These are phyloP conservation scores for Heterochromis multidens DNA, from an alignment of 2,113 vertebrate species.

Conservation along the genomic window DNA sequence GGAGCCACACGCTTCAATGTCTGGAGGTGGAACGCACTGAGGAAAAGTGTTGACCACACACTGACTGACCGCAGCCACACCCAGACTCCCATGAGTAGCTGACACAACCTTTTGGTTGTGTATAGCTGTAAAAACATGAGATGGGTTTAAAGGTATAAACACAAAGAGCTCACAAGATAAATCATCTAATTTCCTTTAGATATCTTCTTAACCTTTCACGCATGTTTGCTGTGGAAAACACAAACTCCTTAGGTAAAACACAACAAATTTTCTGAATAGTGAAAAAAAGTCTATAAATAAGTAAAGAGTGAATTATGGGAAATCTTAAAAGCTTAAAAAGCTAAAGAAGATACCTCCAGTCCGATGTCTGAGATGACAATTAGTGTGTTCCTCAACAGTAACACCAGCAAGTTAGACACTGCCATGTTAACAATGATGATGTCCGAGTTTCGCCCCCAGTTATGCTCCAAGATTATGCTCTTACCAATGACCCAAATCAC, in stretches of 20 bases:
- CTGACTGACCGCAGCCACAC: conserved; percentile 79
- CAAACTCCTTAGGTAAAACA: background rate
- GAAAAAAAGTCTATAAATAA: background rate
- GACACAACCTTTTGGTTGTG: conserved; percentile 68
- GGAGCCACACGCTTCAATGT: conserved; percentile 72
- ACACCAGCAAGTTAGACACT: conserved; percentile 75
- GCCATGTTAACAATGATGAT: conserved; percentile 80
- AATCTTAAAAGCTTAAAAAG: background rate
- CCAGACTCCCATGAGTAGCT: conserved; percentile 79
- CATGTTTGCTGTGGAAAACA: background rate
- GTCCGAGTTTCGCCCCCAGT: conserved; percentile 66
- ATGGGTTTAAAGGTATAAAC: background rate
- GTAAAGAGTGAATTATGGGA: background rate
- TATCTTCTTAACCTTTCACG: background rate
- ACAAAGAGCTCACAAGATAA: background rate
- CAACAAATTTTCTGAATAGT: background rate
- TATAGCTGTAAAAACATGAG: conserved; percentile 53
- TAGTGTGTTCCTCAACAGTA: conserved; percentile 68
- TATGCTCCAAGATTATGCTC: conserved; percentile 47
- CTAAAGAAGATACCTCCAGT: conserved; percentile 56
- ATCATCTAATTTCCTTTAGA: background rate
- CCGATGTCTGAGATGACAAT: conserved; percentile 72
- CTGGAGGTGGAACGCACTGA: conserved; percentile 78
- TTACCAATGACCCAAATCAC: conserved; percentile 71
- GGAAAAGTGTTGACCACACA: conserved; percentile 79